A percentile compares a stretch with the other conserved stretches of the same genome.
Evolutionary conservation across 2,113 vertebrate species (phyloP).

Genomic region (Sinocyclocheilus rhinocerous): DNA sequence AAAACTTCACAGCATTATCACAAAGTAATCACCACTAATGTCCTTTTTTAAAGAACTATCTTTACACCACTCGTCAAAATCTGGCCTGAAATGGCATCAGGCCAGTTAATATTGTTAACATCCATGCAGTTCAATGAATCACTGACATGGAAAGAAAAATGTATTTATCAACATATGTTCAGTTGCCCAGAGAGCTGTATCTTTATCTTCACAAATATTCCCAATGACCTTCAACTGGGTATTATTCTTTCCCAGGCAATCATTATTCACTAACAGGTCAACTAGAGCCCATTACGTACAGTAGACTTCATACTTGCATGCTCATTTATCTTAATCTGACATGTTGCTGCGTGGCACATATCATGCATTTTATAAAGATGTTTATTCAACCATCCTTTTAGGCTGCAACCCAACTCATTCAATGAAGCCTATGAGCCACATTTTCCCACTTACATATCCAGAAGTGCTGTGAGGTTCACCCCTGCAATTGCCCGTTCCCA

Average conservation of each 20-base stretch:
- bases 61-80: not conserved
- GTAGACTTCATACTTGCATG: conserved; percentile 35
- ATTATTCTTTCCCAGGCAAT: conserved; percentile 27
- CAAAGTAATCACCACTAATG: not conserved
- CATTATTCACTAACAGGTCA: conserved; percentile 28
- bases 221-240: conserved; percentile 16
- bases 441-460: conserved; percentile 43
- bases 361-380: not conserved
- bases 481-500: conserved; percentile 1
- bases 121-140: conserved; percentile 1
- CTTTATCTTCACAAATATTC: conserved; percentile 35
- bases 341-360: not conserved
- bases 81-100: not conserved
- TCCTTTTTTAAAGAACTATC: not conserved
- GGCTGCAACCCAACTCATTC: not conserved
- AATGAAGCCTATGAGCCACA: not conserved
- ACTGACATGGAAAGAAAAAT: conserved; percentile 11
- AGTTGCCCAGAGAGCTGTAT: conserved; percentile 6
- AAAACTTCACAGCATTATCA: not conserved
- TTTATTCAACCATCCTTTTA: not conserved
- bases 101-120: conserved; percentile 1
- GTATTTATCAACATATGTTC: conserved; percentile 26
- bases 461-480: conserved; percentile 25
- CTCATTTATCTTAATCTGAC: conserved; percentile 22
- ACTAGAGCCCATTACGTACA: conserved; percentile 15